Conservation (phyloP, 2,797 vertebrate genomes). For the Zenarchopterus dispar region DNA sequence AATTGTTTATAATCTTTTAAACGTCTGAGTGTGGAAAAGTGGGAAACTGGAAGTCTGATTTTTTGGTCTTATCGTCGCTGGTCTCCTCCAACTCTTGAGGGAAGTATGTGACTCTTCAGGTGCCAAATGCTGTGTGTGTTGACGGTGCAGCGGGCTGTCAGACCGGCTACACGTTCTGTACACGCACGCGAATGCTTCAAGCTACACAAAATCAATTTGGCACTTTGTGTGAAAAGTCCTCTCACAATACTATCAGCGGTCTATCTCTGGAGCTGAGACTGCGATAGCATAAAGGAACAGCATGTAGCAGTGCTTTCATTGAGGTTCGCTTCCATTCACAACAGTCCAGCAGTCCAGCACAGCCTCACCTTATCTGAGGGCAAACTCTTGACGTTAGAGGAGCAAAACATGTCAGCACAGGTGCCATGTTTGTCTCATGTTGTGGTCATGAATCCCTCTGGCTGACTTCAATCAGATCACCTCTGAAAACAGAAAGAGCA, state of each 20-base stretch:
- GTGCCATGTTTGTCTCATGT: too few relatives aligned
- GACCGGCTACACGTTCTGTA: not conserved
- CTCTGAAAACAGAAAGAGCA: too few relatives aligned
- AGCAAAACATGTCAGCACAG: too few relatives aligned
- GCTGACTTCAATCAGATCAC: too few relatives aligned
- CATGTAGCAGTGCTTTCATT: not conserved
- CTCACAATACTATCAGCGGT: not conserved
- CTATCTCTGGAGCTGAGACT: not conserved
- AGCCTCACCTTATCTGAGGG: too few relatives aligned
- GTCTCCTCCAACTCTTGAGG: constrained; percentile 4
- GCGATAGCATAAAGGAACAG: not conserved
- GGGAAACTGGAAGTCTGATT: too few relatives aligned
- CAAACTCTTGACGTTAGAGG: too few relatives aligned
- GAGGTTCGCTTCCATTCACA: not conserved
- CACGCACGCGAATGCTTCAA: not conserved
- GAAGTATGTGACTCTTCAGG: constrained; percentile 3
- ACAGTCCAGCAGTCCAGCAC: too few relatives aligned
- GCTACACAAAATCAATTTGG: constrained; percentile 10
- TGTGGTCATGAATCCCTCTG: too few relatives aligned
- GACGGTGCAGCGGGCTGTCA: not conserved
- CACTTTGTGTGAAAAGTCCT: constrained; percentile 12
- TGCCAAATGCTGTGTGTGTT: constrained; percentile 2
- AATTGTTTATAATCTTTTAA: too few relatives aligned
- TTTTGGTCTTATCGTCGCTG: constrained; percentile 2
- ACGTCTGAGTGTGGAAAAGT: too few relatives aligned